phyloP scores from a whole-genome alignment of 2,888 invertebrate species.

The Sphaerophoria taeniata region DNA sequence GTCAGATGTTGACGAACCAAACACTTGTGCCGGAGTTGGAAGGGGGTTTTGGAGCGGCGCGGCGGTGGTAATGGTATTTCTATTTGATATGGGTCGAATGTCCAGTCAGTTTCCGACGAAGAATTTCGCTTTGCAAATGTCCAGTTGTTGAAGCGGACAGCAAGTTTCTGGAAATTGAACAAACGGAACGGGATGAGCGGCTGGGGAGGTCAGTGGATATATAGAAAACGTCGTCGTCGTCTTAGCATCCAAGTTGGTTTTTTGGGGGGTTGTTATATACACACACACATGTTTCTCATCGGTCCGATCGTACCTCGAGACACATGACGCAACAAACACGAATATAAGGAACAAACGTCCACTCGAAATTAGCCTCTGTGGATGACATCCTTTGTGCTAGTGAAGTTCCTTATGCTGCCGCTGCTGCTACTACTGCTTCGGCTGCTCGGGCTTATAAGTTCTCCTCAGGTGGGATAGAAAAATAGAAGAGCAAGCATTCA shows the following conservation, averaged over 20 bases:
- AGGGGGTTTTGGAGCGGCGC: conserved; percentile 37
- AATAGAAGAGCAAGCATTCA: too few relatives aligned
- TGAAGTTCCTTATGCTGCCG: conserved; percentile 65
- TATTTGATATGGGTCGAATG: conserved; percentile 75
- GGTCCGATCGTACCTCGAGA: background rate
- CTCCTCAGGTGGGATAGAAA: conserved; percentile 56
- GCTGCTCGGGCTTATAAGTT: conserved; percentile 67
- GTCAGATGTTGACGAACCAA: conserved; percentile 75
- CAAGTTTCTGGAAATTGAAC: background rate
- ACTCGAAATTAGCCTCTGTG: conserved; percentile 75
- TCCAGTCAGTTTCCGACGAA: conserved; percentile 75
- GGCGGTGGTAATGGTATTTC: conserved; percentile 69
- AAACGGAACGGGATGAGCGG: background rate
- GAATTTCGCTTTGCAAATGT: conserved; percentile 74
- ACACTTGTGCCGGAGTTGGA: conserved; percentile 63
- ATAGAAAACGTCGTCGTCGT: conserved; percentile 46
- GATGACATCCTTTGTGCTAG: conserved; percentile 74
- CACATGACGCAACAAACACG: conserved; percentile 59
- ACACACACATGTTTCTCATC: background rate
- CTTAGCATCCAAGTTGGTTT: conserved; percentile 68
- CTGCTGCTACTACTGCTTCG: too few relatives aligned
- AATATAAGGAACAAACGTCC: conserved; percentile 53
- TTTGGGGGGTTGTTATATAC: conserved; percentile 15
- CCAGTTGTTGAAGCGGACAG: conserved; percentile 71
- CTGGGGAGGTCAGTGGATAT: conserved; percentile 1